Percentiles rank a stretch among this genome's conserved stretches.
Conservation (phyloP, 2,113 vertebrate genomes). For the Phalacrocorax carbo region DNA sequence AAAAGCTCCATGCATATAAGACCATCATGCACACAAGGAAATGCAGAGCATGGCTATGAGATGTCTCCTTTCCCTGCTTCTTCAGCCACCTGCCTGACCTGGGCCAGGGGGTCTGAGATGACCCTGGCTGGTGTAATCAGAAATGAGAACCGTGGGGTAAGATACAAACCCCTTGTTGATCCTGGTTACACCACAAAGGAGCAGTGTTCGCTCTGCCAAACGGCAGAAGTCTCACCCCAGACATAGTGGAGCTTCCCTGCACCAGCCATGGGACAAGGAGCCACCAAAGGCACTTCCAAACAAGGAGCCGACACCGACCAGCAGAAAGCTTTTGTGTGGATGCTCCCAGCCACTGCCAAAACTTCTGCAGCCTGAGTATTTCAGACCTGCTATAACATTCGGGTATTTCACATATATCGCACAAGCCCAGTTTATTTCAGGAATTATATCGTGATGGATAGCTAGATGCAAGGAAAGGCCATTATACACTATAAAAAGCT, state of each 20-base stretch:
- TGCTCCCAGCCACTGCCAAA: background rate
- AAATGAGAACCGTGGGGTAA: background rate
- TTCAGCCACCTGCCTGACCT: background rate
- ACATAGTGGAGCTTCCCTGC: rapidly evolving
- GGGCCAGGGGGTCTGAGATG: background rate
- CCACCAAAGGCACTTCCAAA: background rate
- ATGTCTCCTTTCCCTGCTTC: background rate
- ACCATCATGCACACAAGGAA: background rate
- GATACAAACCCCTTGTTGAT: background rate
- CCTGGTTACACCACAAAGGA: background rate
- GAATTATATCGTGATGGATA: slow-evolving; percentile 35
- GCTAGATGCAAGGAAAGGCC: slow-evolving; percentile 46
- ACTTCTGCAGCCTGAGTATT: background rate
- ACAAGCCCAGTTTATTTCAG: slow-evolving; percentile 29
- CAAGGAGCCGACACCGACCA: rapidly evolving
- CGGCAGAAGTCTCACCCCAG: background rate
- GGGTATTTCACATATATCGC: background rate
- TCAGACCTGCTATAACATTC: background rate
- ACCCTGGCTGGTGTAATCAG: background rate
- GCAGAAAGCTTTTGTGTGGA: background rate
- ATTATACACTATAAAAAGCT: slow-evolving; percentile 48
- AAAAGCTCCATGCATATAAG: rapidly evolving
- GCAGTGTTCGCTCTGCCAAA: rapidly evolving
- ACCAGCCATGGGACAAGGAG: background rate
- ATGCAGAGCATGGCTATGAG: background rate